Evolutionary conservation across 2,113 vertebrate species (phyloP).

Genomic region (Crotalus tigris): DNA sequence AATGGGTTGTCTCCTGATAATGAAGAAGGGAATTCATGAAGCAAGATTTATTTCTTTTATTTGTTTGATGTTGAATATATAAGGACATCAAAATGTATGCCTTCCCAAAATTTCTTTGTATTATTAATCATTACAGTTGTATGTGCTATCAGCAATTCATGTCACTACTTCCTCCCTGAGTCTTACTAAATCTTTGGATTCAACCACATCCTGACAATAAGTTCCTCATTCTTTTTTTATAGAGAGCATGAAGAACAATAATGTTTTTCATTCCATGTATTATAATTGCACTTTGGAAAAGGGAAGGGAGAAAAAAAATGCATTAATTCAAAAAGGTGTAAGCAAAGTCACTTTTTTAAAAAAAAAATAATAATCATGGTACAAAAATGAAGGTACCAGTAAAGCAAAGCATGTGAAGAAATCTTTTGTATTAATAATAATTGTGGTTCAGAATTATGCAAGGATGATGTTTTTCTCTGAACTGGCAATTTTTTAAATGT

Average conservation of each 20-base stretch:
- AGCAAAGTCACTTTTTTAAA: background rate
- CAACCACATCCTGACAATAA: slow-evolving; percentile 5
- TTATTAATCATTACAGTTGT: background rate
- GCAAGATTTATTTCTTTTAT: background rate
- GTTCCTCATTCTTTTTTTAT: slow-evolving; percentile 28
- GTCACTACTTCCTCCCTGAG: slow-evolving; percentile 6
- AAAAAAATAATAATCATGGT: background rate
- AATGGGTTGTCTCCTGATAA: background rate
- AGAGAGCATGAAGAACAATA: background rate
- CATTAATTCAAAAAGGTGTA: background rate
- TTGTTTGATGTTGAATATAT: background rate
- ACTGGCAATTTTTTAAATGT: background rate
- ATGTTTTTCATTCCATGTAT: background rate
- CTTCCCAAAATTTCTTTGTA: background rate
- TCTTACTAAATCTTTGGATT: slow-evolving; percentile 1
- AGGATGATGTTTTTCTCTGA: background rate
- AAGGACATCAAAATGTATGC: background rate
- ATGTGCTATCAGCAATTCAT: background rate
- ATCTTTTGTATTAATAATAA: background rate
- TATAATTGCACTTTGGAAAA: background rate
- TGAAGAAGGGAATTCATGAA: background rate
- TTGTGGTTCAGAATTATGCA: background rate
- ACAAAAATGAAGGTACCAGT: accelerated
- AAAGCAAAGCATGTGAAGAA: background rate
- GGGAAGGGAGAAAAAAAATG: background rate